A percentile compares a stretch with the other conserved stretches of the same genome.
phyloP scores from a whole-genome alignment of 2,797 vertebrate species.

The Gymnoscopelus microlampas region DNA sequence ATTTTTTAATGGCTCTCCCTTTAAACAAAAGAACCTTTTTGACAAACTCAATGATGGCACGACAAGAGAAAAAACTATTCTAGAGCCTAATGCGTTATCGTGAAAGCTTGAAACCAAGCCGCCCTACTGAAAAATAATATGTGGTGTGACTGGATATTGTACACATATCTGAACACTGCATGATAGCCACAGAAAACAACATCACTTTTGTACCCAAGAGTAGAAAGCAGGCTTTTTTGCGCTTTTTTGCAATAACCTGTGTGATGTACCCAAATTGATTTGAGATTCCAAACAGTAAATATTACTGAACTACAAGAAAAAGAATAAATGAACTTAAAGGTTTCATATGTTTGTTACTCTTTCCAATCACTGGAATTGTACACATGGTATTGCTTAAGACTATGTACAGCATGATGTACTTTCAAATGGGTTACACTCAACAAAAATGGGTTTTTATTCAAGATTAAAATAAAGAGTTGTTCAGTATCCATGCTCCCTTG shows the following conservation, averaged over 20 bases:
- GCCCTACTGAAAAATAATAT: conserved; percentile 26
- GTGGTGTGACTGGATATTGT: conserved; percentile 62
- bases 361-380: conserved; percentile 74
- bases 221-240: conserved; percentile 40
- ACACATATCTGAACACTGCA: conserved; percentile 75
- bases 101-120: conserved; percentile 69
- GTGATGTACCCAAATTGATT: conserved; percentile 64
- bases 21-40: conserved; percentile 68
- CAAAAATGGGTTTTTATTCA: conserved; percentile 83
- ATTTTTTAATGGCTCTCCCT: conserved; percentile 66
- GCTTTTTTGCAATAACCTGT: conserved; percentile 76
- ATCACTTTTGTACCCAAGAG: conserved; percentile 56
- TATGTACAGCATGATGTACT: conserved; percentile 71
- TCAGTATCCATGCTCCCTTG: conserved; percentile 56
- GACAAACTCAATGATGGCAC: conserved; percentile 78
- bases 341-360: conserved; percentile 68
- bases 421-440: conserved; percentile 59
- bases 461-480: conserved; percentile 81
- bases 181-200: conserved; percentile 75
- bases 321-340: conserved; percentile 40
- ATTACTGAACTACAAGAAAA: conserved; percentile 58
- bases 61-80: conserved; percentile 78
- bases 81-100: conserved; percentile 64
- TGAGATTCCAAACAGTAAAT: conserved; percentile 73
- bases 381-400: conserved; percentile 73